Evolutionary conservation across 2,113 vertebrate species (phyloP), one percentile per base, ranked within the genome.

Genomic region (Aleadryas rufinucha): DNA sequence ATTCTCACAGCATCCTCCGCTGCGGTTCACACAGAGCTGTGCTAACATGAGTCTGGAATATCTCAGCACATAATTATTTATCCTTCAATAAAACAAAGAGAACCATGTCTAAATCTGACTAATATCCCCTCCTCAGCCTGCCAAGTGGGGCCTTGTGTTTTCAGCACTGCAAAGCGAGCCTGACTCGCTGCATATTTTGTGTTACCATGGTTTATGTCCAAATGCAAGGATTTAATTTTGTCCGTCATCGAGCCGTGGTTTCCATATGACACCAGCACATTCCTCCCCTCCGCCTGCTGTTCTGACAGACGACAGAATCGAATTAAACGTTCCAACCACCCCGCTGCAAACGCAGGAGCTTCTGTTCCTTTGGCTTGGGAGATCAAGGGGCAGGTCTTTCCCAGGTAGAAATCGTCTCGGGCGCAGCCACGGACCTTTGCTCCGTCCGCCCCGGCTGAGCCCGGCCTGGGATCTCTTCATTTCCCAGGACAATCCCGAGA

Each of bases 51-150:
- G 96, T 82, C 96, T 97, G 96, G 96, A 96, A 39, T 93, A 96
- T 97, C 95, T 97, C 96, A 97, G 90, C 95, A 92, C 96, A 5
- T 93, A 93, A 96, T 96, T 96, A 96, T 97, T 97, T 97, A 96
- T 95, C 86, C 88, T 92, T 97, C 95, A 84, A 87, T 93, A 96
- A 95, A 96, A 97, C 93, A 97, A 97, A 92, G 96, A 96, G 94
- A 96, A 91, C 92, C 94, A 87, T 92, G 96, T 95, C 95, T 97
- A 85, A 95, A 94, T 92, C 83, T 97, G 95, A 97, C 95, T 96
- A 97, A 97, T 97, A 95, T 93, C 92, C 90, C 69, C 81, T 95
- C 53, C 81, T 42, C 92, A 57, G 92, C 85, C 95, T 97, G 95
- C 96, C 96, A 97, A 97, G 93, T 89, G 96, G 92, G 95, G 96